These are phyloP conservation scores for Siderastrea siderea DNA, from an alignment of 92 coral and sea anemone species.

Conservation along the genomic window DNA sequence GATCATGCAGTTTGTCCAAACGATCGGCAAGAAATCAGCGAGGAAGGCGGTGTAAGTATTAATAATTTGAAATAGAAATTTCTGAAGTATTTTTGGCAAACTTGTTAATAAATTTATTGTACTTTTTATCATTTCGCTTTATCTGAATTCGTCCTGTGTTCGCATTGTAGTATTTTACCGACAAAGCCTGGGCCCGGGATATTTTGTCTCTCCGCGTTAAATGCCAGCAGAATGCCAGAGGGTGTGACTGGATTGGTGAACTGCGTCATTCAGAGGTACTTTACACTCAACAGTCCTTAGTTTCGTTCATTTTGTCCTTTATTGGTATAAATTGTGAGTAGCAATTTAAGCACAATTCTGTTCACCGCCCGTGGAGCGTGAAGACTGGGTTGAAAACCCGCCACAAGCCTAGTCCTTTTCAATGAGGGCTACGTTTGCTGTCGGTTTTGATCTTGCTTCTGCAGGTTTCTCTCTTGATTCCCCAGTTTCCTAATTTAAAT, in stretches of 20 bases:
- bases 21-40: conserved; percentile 3
- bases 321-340: too few relatives aligned
- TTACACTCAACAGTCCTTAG: background rate
- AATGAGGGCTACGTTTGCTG: too few relatives aligned
- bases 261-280: conserved; percentile 39
- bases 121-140: background rate
- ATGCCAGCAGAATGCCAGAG: conserved; percentile 33
- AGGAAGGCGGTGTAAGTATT: background rate
- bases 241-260: conserved; percentile 53
- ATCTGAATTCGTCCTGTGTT: background rate
- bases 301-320: too few relatives aligned
- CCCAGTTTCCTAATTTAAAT: too few relatives aligned
- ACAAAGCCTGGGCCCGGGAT: conserved; percentile 53
- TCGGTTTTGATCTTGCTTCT: too few relatives aligned
- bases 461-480: too few relatives aligned
- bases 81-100: too few relatives aligned
- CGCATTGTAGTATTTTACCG: conserved; percentile 10
- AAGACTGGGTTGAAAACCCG: too few relatives aligned
- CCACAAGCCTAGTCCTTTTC: too few relatives aligned
- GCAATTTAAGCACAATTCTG: too few relatives aligned
- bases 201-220: conserved; percentile 44
- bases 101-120: background rate
- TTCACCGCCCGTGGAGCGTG: too few relatives aligned
- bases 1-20: conserved; percentile 9
- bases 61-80: too few relatives aligned